These are phyloP conservation scores for Cephus spinipes DNA, from an alignment of 2,888 invertebrate species.

Conservation along the genomic window DNA sequence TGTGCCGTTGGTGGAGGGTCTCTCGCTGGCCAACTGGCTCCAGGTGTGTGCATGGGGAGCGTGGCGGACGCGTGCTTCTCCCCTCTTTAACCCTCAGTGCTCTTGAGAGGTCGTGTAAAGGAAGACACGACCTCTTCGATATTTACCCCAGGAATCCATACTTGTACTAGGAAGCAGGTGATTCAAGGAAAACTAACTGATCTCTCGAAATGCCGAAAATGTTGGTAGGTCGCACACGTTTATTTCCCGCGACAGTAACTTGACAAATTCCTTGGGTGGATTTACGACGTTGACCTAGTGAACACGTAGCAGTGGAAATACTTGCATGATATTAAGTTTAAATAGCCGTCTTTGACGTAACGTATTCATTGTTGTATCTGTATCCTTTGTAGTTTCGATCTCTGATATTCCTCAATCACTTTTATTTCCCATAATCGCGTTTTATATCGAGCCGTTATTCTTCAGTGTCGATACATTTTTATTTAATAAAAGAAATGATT, in stretches of 20 bases:
- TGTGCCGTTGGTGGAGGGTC: conserved; percentile 36
- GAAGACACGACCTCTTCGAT: not conserved
- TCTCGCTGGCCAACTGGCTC: conserved; percentile 62
- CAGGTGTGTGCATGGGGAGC: conserved; percentile 58
- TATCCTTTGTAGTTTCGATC: not conserved
- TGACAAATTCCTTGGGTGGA: not conserved
- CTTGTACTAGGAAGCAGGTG: not conserved
- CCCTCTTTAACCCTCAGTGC: conserved; percentile 41
- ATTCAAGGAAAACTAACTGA: not conserved
- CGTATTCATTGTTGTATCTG: not conserved
- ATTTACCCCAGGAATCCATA: not conserved
- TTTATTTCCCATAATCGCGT: not conserved
- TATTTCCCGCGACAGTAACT: not conserved
- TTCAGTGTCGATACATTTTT: not conserved
- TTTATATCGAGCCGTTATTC: not conserved
- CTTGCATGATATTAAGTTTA: not conserved
- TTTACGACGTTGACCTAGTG: not conserved
- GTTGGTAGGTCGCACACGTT: not conserved
- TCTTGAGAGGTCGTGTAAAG: not conserved
- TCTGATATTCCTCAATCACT: not conserved
- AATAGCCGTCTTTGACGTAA: not conserved
- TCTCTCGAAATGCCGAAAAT: not conserved
- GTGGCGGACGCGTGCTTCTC: conserved; percentile 61
- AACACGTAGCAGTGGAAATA: not conserved
- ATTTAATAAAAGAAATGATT: not conserved